phyloP scores from a whole-genome alignment of 53 echinoderm and acorn worm species.

The Crossaster papposus region DNA sequence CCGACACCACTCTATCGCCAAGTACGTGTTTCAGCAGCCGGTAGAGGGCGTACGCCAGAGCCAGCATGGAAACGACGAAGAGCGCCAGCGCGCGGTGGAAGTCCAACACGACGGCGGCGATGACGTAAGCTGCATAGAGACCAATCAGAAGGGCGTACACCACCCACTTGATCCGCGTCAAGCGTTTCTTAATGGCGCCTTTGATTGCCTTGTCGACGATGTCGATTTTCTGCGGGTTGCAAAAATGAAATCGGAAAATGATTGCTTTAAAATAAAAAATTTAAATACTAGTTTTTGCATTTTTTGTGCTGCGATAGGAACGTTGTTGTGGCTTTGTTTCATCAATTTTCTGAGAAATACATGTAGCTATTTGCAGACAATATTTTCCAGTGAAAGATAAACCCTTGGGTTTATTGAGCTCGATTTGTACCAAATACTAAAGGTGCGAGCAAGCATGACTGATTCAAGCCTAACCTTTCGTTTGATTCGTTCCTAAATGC shows the following conservation, averaged over 20 bases:
- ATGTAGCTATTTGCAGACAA: too few relatives aligned
- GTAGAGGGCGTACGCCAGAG: conserved; percentile 22
- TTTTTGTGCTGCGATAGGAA: not conserved
- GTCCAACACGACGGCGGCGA: conserved; percentile 67
- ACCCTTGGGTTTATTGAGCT: too few relatives aligned
- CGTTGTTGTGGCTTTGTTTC: not conserved
- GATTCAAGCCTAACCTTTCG: too few relatives aligned
- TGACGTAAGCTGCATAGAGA: conserved; percentile 72
- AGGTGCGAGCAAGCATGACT: too few relatives aligned
- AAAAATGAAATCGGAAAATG: not conserved
- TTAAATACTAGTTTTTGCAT: too few relatives aligned
- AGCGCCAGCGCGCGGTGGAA: conserved; percentile 77
- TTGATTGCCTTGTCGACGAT: conserved; percentile 40
- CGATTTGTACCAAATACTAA: too few relatives aligned
- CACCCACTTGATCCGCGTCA: conserved; percentile 38
- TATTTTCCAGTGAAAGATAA: too few relatives aligned
- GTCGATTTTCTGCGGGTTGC: conserved; percentile 45
- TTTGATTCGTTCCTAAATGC: too few relatives aligned
- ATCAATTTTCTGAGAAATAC: too few relatives aligned
- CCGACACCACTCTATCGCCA: conserved; percentile 3
- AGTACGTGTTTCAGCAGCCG: conserved; percentile 35
- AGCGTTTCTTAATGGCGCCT: conserved; percentile 15
- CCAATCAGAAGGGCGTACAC: conserved; percentile 53
- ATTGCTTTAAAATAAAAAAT: too few relatives aligned
- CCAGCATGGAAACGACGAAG: conserved; percentile 76